Percentiles rank a stretch among this genome's conserved stretches.
Evolutionary conservation across 1,140 invertebrate genomes (phyloP).

Genomic region (Hyposmocoma kahamanoa): DNA sequence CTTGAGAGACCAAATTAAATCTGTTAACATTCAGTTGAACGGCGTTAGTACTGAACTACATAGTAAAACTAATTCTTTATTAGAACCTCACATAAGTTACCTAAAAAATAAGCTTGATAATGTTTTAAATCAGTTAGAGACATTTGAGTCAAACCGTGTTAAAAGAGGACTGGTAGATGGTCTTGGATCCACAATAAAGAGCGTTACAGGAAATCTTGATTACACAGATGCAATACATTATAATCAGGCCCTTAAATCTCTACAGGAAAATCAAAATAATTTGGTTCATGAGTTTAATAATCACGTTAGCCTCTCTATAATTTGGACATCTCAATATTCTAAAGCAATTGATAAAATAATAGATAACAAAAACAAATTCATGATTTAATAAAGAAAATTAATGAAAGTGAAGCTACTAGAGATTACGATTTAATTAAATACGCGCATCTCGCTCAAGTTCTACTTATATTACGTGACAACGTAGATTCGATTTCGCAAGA

Average conservation of each 20-base stretch:
- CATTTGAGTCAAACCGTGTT: conserved; percentile 7
- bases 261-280: conserved; percentile 15
- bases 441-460: not conserved
- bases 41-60: conserved; percentile 3
- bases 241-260: conserved; percentile 15
- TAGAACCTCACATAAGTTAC: not conserved
- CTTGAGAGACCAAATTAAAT: not conserved
- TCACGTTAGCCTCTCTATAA: conserved; percentile 18
- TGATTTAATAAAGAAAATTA: conserved; percentile 3
- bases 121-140: conserved; percentile 2
- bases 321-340: conserved; percentile 13
- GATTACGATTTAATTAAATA: conserved; percentile 7
- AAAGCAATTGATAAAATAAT: conserved; percentile 11
- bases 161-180: conserved; percentile 20
- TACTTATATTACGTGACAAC: not conserved
- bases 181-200: conserved; percentile 22
- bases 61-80: conserved; percentile 3
- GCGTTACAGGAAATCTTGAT: conserved; percentile 19
- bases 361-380: conserved; percentile 15
- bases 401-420: conserved; percentile 3
- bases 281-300: conserved; percentile 15
- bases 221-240: conserved; percentile 17
- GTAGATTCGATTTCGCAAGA: not conserved
- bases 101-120: conserved; percentile 1
- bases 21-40: not conserved